Evolutionary conservation across 2,797 vertebrate species (phyloP).

Genomic region (Valencia hispanica): DNA sequence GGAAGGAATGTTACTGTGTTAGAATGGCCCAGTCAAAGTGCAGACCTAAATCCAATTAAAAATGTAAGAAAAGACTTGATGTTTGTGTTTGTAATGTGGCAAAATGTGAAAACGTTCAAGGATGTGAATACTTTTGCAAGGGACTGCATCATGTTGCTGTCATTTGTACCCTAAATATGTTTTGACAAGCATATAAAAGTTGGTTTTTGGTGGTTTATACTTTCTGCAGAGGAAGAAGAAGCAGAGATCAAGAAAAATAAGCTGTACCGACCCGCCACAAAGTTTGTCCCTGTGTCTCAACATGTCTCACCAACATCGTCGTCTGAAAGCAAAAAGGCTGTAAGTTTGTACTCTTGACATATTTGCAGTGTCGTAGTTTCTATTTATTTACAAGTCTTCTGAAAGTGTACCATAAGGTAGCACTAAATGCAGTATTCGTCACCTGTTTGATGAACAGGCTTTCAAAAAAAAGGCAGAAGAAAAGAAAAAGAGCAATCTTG

Average conservation of each 20-base stretch:
- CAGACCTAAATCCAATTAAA: too few relatives aligned
- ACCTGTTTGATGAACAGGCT: constrained; percentile 57
- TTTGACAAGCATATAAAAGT: not conserved
- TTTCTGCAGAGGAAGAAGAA: constrained; percentile 79
- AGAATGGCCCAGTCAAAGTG: too few relatives aligned
- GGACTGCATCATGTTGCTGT: not conserved
- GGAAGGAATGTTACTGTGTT: too few relatives aligned
- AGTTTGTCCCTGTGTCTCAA: constrained; percentile 70
- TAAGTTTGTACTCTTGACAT: constrained; percentile 58
- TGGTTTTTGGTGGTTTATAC: not conserved
- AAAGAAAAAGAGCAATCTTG: constrained; percentile 87
- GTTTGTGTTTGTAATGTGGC: too few relatives aligned
- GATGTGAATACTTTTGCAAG: too few relatives aligned
- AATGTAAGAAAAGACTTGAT: too few relatives aligned
- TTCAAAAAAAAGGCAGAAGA: constrained; percentile 82
- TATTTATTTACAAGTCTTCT: not conserved
- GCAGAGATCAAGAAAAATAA: constrained; percentile 80
- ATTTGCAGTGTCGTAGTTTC: not conserved
- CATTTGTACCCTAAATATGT: not conserved
- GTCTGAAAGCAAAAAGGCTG: constrained; percentile 77
- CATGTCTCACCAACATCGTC: constrained; percentile 53
- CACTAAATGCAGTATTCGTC: not conserved
- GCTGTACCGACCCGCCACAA: constrained; percentile 80
- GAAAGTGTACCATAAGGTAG: not conserved
- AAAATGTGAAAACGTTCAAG: too few relatives aligned